Conservation (phyloP, 2,113 vertebrate species). For the Oncorhynchus keta region DNA sequence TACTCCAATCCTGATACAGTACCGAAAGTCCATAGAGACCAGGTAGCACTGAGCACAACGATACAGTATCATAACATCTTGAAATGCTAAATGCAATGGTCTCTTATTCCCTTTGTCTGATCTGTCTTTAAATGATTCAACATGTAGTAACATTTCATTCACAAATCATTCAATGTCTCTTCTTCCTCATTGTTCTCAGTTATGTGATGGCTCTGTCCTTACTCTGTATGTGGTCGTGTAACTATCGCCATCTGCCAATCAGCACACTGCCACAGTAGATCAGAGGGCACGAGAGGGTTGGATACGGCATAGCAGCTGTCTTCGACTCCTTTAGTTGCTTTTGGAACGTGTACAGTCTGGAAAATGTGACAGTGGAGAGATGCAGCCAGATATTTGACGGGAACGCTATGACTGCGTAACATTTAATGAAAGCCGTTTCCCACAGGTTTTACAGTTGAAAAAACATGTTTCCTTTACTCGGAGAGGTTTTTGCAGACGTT, state of each 20-base stretch:
- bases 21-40: neutral
- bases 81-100: constrained; percentile 2
- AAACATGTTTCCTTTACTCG: neutral
- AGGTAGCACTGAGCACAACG: neutral
- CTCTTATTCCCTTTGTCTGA: neutral
- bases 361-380: neutral
- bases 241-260: constrained; percentile 8
- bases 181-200: neutral
- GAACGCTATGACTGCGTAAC: neutral
- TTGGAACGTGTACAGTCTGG: neutral
- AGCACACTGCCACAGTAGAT: neutral
- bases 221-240: neutral
- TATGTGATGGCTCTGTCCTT: neutral
- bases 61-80: constrained; percentile 21
- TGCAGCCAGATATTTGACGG: neutral
- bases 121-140: constrained; percentile 12
- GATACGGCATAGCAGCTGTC: neutral
- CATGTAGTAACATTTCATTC: constrained; percentile 7
- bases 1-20: neutral
- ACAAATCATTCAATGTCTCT: constrained; percentile 15
- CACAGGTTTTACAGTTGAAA: no score
- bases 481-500: neutral
- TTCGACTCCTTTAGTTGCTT: neutral
- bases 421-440: neutral
- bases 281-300: neutral